Evolutionary conservation across 2,113 vertebrate species (phyloP), one percentile per base, ranked within the genome.

Genomic region (Gorsachius goisagi): DNA sequence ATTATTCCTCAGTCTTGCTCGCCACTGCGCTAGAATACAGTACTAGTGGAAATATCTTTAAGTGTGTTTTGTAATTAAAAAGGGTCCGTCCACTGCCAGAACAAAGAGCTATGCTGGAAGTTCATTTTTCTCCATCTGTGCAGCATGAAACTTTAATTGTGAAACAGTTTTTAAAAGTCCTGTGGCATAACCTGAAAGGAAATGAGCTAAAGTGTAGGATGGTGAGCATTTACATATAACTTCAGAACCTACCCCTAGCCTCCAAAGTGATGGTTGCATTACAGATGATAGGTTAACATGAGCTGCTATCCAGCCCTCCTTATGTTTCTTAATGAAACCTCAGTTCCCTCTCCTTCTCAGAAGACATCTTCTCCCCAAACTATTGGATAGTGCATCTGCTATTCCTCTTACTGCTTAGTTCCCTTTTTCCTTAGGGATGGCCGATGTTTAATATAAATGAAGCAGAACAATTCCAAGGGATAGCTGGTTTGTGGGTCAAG

Each of bases 121-220:
- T 86, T 91, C 45, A 67, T 91, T 94, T 90, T 96, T 94, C 75
- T 93, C 67, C 74, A 91, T 71, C 88, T 95, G 79, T 88, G 59
- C 83, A 69, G 49, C 50, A 69, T 88, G n/a, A 92, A 92, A 90
- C 47, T 89, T 95, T 89, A 95, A 89, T 91, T 83, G 68, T 56
- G 50, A 90, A 94, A 69, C 67, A 35, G 76, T 35, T 90, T 91
- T 90, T 2, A 30, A 53, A 94, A 58, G 82, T 64, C 89, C 81
- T 86, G 19, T 68, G 69, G 22, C 67, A 91, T 69, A 95, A 91
- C 88, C 78, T 94, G 71, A 82, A 91, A 88, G 53, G n/a, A 91
- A 91, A 88, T 62, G 41, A 72, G n/a, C 62, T 62, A 4, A 89
- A 86, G 3, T 20, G 56, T 71, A 71, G 50, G 35, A 75, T 72